Evolutionary conservation across 2,797 vertebrate genomes (phyloP), one percentile per base, ranked within the genome.

Genomic region (Hippoglossus hippoglossus): DNA sequence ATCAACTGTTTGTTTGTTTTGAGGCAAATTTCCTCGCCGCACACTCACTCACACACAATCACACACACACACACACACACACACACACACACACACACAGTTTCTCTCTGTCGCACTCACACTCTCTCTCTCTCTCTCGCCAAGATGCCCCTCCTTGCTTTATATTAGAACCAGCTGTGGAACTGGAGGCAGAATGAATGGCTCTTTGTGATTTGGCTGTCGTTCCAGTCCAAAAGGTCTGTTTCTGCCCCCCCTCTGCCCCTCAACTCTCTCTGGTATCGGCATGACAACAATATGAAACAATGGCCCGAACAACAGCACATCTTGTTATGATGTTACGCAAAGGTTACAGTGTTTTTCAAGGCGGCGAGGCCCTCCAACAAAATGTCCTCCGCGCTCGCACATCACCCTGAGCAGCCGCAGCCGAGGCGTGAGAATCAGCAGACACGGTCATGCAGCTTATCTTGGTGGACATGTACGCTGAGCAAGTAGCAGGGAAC

Each of bases 161-260:
- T 93, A 82, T 93, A 95, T 95, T 94, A 93, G 89, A 94, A 94
- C 93, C 94, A 95, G 94, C 94, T 95, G 94, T 94, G 92, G 91
- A 89, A 71, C 86, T 77, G 60, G 72, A 55, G 82, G 73, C 86
- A 77, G 88, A 88, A 94, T 95, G 93, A 95, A 95, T 94, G 92
- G 92, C 85, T 94, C 94, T 94, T 95, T 95, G 94, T 95, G 90
- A 94, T 93, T 92, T 91, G 85, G 85, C 88, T 69, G 82, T 87
- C 80, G 82, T 89, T 93, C 85, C 81, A 87, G 79, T 86, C 83
- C 73, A 82, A 92, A 92, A 92, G 87, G 88, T 93, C 84, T 84
- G 77, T 79, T 83, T 85, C 87, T 82, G 80, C 83, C 86, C 76
- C 83, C 39, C 28, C 5, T 16, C 55, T 74, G 7, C 59, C 71